Base-by-base conservation (phyloP, 2,888 invertebrate genomes). In the Apotomis capreana region DNA sequence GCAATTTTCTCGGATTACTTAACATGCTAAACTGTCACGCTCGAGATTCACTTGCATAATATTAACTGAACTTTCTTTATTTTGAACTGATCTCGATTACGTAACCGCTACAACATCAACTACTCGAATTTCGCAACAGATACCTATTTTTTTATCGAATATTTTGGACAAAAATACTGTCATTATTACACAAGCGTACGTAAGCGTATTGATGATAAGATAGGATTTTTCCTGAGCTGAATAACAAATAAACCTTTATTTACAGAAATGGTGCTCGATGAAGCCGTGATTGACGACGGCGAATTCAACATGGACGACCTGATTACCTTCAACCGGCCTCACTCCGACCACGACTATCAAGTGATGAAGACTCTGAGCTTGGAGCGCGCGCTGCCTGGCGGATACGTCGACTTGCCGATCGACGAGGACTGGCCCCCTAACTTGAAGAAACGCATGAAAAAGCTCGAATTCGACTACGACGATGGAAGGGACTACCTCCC, bases 271-370 rank as follows among this genome's bases (percentile, higher is more conserved):
- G 81, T 80, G 75, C 82, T 91, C 64, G 93, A 93, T 73, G 93
- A 93, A 77, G 89, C 91, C 3, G 93, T 94, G 5, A 93, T 94
- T 78, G 94, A 94, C 76, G 94, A 94, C 77, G 94, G 94, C 36
- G 92, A 92, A 74, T 90, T 94, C 85, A 94, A 94, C 79, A 94
- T 95, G 94, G 95, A 95, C 69, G 95, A 95, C 79, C 90, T 95
- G 83, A 88, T 95, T 79, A 90, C 94, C 9, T 95, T 95, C 88
- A 90, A 88, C 81, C 89, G 91, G 5, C 87, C 89, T 0, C 92
- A 89, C 81, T 87, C 89, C 68, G 93, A 93, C 81, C 94, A 93
- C 82, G 94, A 93, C 70, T 93, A 93, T 86, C 93, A 91, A 76
- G 86, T 90, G n/a, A 86, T 87, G 15, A 91, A 90, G 84, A 83